Conservation (phyloP, 53 echinoderm and acorn worm genomes). For the Echinometra lucunter region DNA sequence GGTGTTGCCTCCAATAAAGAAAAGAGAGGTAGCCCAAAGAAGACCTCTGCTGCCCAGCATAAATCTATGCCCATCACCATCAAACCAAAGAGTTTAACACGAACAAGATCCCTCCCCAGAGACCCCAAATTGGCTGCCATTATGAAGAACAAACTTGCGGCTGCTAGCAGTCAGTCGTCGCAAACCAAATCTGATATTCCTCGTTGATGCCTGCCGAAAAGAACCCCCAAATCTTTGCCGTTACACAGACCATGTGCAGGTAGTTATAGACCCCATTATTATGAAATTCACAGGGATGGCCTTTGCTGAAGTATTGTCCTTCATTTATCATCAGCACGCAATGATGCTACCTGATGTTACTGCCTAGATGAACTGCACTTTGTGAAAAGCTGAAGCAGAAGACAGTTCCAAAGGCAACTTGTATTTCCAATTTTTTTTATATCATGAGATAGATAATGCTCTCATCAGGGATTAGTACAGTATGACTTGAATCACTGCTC, state of each 20-base stretch:
- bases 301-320: not conserved
- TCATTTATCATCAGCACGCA: not conserved
- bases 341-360: not conserved
- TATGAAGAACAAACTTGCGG: constrained; percentile 65
- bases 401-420: not conserved
- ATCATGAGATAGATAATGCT: not conserved
- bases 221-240: not conserved
- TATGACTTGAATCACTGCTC: constrained; percentile 17
- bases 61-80: constrained; percentile 84
- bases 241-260: not conserved
- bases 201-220: constrained; percentile 47
- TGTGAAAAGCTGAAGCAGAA: not conserved
- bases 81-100: constrained; percentile 75
- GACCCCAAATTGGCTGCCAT: constrained; percentile 67
- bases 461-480: not conserved
- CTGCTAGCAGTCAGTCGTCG: constrained; percentile 15
- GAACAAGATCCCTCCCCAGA: constrained; percentile 58
- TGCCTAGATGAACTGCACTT: not conserved
- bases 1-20: not conserved
- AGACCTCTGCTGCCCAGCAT: constrained; percentile 64
- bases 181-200: constrained; percentile 21
- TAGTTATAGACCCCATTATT: not conserved
- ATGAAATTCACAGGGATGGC: not conserved
- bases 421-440: not conserved
- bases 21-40: not conserved